A percentile compares a stretch with the other conserved stretches of the same genome.
Conservation (phyloP, 2,797 vertebrate species). For the Typhlichthys eigenmanni region DNA sequence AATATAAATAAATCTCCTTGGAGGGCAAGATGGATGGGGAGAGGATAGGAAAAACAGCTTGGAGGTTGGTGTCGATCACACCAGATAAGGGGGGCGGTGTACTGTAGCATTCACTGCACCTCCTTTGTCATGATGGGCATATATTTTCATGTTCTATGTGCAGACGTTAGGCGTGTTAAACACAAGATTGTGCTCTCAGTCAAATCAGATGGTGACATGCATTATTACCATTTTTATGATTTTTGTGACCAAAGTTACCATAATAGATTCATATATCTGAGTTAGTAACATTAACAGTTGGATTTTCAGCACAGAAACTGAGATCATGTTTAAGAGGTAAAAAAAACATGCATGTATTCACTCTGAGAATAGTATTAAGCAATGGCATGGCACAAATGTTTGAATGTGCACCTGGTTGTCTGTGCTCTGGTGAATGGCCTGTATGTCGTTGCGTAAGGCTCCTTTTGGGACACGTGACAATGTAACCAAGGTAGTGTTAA, state of each 20-base stretch:
- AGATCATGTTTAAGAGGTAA: no score
- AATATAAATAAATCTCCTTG: slow-evolving; percentile 44
- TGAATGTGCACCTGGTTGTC: slow-evolving; percentile 2
- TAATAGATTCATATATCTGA: no score
- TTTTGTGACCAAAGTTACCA: no score
- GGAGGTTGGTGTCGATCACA: slow-evolving; percentile 6
- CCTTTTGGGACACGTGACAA: slow-evolving; percentile 55
- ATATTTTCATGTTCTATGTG: not conserved
- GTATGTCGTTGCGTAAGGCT: slow-evolving; percentile 56
- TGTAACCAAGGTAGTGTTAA: slow-evolving; percentile 42
- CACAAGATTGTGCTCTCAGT: no score
- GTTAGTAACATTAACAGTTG: no score
- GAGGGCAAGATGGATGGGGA: slow-evolving; percentile 30
- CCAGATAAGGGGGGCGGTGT: not conserved
- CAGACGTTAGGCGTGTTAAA: no score
- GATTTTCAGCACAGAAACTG: no score
- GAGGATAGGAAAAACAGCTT: not conserved
- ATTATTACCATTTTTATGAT: no score
- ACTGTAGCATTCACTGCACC: slow-evolving; percentile 16
- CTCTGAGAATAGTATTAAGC: slow-evolving; percentile 43
- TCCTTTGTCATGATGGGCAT: not conserved
- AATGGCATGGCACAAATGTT: slow-evolving; percentile 35
- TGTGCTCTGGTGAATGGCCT: slow-evolving; percentile 27
- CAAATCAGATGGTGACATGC: no score
- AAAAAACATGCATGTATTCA: not conserved